Percentiles rank a stretch among this genome's conserved stretches.
phyloP scores from a whole-genome alignment of 2,113 vertebrate genomes.

The Leuciscus idus region DNA sequence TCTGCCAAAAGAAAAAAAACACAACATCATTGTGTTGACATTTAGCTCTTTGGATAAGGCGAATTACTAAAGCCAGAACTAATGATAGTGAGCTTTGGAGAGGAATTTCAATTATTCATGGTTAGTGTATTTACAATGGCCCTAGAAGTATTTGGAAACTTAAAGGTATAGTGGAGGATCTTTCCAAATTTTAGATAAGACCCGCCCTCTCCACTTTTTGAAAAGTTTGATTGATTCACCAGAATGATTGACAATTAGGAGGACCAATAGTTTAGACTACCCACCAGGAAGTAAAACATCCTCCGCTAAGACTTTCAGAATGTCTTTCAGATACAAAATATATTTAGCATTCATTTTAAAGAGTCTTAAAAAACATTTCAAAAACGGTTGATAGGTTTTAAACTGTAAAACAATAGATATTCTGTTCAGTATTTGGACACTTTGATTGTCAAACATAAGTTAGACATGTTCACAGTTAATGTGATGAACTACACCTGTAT shows the following conservation, averaged over 20 bases:
- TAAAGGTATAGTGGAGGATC: no score
- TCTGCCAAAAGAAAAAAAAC: not conserved
- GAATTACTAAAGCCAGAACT: not conserved
- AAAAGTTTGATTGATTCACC: no score
- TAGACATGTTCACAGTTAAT: not conserved
- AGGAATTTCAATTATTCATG: not conserved
- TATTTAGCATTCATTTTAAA: no score
- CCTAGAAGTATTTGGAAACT: not conserved
- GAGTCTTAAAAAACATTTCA: not conserved
- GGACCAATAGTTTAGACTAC: no score
- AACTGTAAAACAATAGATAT: not conserved
- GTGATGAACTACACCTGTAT: not conserved
- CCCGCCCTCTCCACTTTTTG: no score
- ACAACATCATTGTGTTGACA: not conserved
- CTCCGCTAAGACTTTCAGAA: not conserved
- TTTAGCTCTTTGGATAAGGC: not conserved
- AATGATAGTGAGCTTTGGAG: conserved; percentile 4
- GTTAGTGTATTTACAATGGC: not conserved
- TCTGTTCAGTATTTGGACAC: not conserved
- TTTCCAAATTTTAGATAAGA: no score
- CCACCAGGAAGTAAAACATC: no score
- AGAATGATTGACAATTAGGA: no score
- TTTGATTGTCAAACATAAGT: not conserved
- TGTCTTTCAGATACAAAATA: no score
- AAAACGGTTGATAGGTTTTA: not conserved